Percentiles rank a stretch among this genome's conserved stretches.
Conservation (phyloP, 2,888 invertebrate genomes). For the Archips crataeganus region DNA sequence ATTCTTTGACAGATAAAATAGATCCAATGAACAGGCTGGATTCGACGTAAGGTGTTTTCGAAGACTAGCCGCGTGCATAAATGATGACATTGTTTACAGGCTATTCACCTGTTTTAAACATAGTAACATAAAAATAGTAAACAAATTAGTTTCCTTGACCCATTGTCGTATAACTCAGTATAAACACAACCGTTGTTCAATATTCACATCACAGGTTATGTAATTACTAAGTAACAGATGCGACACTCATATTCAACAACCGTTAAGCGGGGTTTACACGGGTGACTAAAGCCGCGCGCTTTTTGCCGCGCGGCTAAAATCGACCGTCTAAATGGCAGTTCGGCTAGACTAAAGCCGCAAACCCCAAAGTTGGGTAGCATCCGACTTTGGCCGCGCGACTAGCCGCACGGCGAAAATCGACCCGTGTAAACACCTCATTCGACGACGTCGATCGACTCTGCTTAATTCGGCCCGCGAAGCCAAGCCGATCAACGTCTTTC, state of each 20-base stretch:
- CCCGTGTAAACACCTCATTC: background rate
- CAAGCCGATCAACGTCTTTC: no score
- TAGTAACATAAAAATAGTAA: background rate
- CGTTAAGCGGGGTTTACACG: no score
- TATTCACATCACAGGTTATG: no score
- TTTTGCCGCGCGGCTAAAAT: no score
- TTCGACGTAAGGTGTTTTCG: no score
- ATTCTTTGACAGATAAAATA: background rate
- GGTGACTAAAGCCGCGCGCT: no score
- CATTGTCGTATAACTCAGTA: background rate
- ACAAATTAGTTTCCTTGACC: background rate
- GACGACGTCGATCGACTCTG: no score
- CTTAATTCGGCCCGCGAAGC: no score
- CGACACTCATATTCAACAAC: no score
- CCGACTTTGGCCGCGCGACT: constrained; percentile 84
- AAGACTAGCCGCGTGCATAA: background rate
- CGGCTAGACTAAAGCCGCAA: constrained; percentile 2
- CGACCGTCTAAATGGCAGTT: no score
- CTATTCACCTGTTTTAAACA: background rate
- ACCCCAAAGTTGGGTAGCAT: constrained; percentile 70
- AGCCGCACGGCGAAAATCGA: constrained; percentile 61
- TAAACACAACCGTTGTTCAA: background rate
- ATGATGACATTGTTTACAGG: background rate
- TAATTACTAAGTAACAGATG: no score
- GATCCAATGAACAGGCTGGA: no score